Base-by-base conservation (phyloP, 2,888 invertebrate genomes). In the Listrodromus nycthemerus region DNA sequence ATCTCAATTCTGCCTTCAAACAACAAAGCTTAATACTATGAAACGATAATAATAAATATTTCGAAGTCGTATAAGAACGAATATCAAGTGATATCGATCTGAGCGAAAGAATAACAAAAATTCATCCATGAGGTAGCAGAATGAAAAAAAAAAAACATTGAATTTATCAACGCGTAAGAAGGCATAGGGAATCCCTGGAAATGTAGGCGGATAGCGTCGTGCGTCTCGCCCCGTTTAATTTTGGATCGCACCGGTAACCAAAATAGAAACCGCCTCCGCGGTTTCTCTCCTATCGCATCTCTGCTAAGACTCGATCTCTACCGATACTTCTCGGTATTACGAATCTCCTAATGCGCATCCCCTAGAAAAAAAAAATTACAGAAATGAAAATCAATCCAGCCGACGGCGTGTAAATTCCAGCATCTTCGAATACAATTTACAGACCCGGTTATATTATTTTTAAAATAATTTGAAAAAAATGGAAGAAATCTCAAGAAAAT, bases 141-240 rank as follows among this genome's bases (percentile, higher is more conserved):
- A 45, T 2, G n/a, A 41, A 16, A 27, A 71, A 41, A 24, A 19
- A 58, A 37, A 61, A 61, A n/a, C n/a, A 61, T 27, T 16, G 27
- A 61, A 30, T 16, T 27, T 61, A 61, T 61, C n/a, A 30, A 27
- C 30, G 27, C 1, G 58, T 61, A 61, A n/a, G 27, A 6, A 61
- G 27, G 24, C 58, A 61, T 45, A 74, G 67, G 58, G 58, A 4
- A 6, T 30, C 58, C 70, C 67, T 71, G 30, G 70, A 80, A 66
- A 71, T 33, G 66, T 76, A 76, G 71, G 67, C 76, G 76, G 71
- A 74, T 70, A 70, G 76, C 76, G 48, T 78, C 80, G 81, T 80
- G 88, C 89, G 90, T 89, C 87, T 91, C 89, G 90, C 85, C 90
- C 90, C 88, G 90, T 89, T 89, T 91, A 91, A 91, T 89, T 91